Conservation (phyloP, 2,113 vertebrate genomes). For the Ivindomyrus marchei region DNA sequence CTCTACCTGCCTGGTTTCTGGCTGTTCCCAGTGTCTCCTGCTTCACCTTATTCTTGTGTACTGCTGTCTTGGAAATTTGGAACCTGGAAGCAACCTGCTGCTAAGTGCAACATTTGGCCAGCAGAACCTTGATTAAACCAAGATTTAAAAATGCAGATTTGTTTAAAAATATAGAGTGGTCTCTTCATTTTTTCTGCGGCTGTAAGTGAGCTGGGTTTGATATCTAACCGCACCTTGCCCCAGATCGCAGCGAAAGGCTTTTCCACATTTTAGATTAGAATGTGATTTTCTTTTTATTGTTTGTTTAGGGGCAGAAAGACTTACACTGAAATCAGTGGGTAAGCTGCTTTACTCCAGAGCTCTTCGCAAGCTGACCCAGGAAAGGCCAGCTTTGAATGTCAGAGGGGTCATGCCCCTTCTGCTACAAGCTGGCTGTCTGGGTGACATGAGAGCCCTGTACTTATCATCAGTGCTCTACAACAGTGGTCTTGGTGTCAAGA, state of each 20-base stretch:
- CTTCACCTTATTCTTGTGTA: no score
- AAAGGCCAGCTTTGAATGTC: constrained; percentile 25
- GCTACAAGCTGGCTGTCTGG: constrained; percentile 63
- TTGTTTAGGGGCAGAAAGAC: constrained; percentile 41
- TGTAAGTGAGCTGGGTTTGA: neutral
- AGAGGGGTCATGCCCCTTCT: constrained; percentile 49
- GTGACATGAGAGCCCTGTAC: constrained; percentile 54
- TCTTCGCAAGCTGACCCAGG: constrained; percentile 40
- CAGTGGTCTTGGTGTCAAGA: constrained; percentile 50
- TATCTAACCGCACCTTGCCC: neutral
- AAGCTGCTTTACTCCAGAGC: constrained; percentile 50
- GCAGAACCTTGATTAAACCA: no score
- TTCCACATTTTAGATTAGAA: neutral
- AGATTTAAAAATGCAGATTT: no score
- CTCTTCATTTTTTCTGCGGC: no score
- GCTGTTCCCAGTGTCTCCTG: no score
- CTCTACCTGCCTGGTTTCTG: no score
- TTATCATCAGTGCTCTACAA: constrained; percentile 57
- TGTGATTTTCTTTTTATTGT: neutral
- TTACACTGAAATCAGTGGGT: constrained; percentile 42
- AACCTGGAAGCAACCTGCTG: no score
- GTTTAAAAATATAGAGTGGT: no score
- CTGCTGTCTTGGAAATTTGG: no score
- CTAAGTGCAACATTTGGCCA: no score
- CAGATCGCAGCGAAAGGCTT: neutral